Evolutionary conservation across 2,888 invertebrate species (phyloP).

Genomic region (Drosophila robusta): DNA sequence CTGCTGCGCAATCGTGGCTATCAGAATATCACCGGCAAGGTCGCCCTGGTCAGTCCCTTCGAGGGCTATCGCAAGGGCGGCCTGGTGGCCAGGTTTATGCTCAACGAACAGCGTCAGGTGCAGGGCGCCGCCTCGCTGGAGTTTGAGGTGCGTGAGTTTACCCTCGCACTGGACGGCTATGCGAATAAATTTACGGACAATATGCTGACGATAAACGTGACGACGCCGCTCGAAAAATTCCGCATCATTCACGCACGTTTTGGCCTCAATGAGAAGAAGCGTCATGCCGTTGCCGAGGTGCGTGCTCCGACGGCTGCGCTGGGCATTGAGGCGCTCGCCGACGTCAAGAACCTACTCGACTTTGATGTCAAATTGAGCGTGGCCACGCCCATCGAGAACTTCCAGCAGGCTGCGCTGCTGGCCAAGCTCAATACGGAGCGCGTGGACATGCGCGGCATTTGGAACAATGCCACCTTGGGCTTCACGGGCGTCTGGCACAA

Average conservation of each 20-base stretch:
- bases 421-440: constrained; percentile 89
- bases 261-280: constrained; percentile 89
- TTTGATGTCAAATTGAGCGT: constrained; percentile 91
- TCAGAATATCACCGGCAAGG: constrained; percentile 87
- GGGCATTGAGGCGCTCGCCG: constrained; percentile 89
- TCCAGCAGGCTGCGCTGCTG: constrained; percentile 88
- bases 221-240: constrained; percentile 90
- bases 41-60: constrained; percentile 89
- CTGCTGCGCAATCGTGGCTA: constrained; percentile 86
- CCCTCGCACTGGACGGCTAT: constrained; percentile 89
- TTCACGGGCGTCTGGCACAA: constrained; percentile 91
- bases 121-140: constrained; percentile 90
- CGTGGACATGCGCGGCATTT: constrained; percentile 91
- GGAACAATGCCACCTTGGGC: constrained; percentile 91
- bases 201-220: constrained; percentile 90
- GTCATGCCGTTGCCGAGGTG: constrained; percentile 91
- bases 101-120: constrained; percentile 88
- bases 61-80: constrained; percentile 89
- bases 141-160: constrained; percentile 89
- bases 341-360: constrained; percentile 88
- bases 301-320: constrained; percentile 89
- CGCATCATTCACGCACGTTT: constrained; percentile 89
- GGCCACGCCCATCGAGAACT: constrained; percentile 90
- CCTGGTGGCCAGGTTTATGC: constrained; percentile 88
- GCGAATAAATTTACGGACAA: constrained; percentile 90